These are phyloP conservation scores for Poecilobothrus nobilitatus DNA, from an alignment of 2,888 invertebrate genomes.

Conservation along the genomic window DNA sequence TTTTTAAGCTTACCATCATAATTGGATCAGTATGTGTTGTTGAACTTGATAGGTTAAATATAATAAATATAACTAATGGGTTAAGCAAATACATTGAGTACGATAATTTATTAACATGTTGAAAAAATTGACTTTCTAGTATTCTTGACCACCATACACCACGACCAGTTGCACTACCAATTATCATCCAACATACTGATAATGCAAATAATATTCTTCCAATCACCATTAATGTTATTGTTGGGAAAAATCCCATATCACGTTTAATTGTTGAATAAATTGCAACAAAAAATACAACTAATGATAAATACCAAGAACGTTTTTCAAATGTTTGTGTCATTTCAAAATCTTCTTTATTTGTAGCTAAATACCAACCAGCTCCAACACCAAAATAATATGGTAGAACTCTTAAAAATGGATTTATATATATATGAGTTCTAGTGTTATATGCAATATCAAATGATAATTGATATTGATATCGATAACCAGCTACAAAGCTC, in stretches of 20 bases:
- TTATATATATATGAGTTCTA: constrained; percentile 45
- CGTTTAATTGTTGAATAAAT: constrained; percentile 40
- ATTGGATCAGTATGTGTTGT: constrained; percentile 42
- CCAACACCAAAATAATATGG: constrained; percentile 46
- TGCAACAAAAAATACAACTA: constrained; percentile 35
- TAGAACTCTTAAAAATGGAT: constrained; percentile 47
- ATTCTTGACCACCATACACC: constrained; percentile 43
- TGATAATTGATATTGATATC: constrained; percentile 35
- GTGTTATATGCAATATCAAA: constrained; percentile 41
- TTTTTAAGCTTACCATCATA: constrained; percentile 34
- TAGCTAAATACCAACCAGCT: constrained; percentile 44
- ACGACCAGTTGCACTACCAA: constrained; percentile 50
- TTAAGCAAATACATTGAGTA: constrained; percentile 53
- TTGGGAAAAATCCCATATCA: constrained; percentile 43
- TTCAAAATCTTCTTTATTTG: constrained; percentile 32
- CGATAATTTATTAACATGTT: constrained; percentile 48
- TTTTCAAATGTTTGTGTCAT: constrained; percentile 31
- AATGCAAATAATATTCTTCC: constrained; percentile 49
- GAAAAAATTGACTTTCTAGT: constrained; percentile 38
- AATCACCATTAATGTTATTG: constrained; percentile 47
- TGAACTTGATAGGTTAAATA: constrained; percentile 40
- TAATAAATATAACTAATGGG: constrained; percentile 48
- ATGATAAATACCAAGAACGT: constrained; percentile 36
- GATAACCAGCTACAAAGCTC: constrained; percentile 35
- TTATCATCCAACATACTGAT: constrained; percentile 50